These are phyloP conservation scores for Junonia oenone DNA, from an alignment of 2,888 invertebrate genomes.

Conservation along the genomic window DNA sequence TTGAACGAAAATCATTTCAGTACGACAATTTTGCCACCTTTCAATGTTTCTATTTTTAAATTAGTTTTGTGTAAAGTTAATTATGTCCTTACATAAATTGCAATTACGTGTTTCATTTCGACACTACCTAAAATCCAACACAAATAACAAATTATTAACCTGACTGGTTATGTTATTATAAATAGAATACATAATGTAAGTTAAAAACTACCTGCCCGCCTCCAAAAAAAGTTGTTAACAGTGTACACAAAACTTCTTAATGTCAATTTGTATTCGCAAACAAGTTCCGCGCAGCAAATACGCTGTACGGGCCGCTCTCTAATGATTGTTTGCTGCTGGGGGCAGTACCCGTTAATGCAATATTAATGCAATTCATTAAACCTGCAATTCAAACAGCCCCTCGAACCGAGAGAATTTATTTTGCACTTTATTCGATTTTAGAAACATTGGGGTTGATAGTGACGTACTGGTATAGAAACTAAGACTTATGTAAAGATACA, in stretches of 20 bases:
- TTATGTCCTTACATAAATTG: no score
- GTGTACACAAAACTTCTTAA: constrained; percentile 21
- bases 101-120: no score
- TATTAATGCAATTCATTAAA: constrained; percentile 81
- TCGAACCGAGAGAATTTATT: constrained; percentile 33
- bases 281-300: constrained; percentile 66
- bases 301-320: constrained; percentile 44
- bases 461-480: not conserved
- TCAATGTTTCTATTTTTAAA: no score
- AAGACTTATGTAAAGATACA: not conserved
- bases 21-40: no score
- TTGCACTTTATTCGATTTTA: constrained; percentile 35
- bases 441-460: constrained; percentile 21
- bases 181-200: not conserved
- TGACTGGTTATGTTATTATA: not conserved
- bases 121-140: not conserved
- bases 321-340: constrained; percentile 74
- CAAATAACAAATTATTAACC: not conserved
- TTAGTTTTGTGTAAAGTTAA: no score
- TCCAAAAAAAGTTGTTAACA: constrained; percentile 6
- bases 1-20: no score
- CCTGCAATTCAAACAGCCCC: constrained; percentile 63
- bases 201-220: not conserved
- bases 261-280: constrained; percentile 73
- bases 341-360: constrained; percentile 72